Evolutionary conservation across 2,797 vertebrate species (phyloP).

Genomic region (Takifugu ocellatus): DNA sequence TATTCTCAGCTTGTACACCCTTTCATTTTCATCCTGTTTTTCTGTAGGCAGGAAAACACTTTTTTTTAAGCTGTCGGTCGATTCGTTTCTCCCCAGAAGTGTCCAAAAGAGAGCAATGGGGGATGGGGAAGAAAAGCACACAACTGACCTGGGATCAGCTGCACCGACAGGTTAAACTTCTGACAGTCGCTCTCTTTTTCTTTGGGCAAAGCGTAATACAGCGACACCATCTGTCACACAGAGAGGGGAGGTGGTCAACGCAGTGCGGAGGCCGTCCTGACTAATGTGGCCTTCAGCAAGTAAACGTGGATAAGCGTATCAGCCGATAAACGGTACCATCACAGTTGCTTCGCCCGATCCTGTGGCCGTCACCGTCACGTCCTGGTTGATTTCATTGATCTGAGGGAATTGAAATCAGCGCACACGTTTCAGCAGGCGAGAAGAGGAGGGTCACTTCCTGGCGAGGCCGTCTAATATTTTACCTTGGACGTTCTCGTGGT

Average conservation of each 20-base stretch:
- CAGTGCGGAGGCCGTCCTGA: not conserved
- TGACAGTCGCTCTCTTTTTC: slow-evolving; percentile 69
- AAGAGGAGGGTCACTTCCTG: too few species aligned
- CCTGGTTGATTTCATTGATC: slow-evolving; percentile 52
- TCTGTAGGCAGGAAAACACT: slow-evolving; percentile 22
- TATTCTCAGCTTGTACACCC: slow-evolving; percentile 43
- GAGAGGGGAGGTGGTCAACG: not conserved
- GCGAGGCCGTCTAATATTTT: not conserved
- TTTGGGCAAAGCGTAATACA: slow-evolving; percentile 78
- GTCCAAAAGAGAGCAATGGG: not conserved
- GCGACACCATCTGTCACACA: slow-evolving; percentile 74
- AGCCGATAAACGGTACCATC: slow-evolving; percentile 24
- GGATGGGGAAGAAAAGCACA: not conserved
- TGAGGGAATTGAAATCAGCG: slow-evolving; percentile 16
- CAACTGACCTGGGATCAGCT: slow-evolving; percentile 42
- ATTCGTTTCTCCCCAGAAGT: not conserved
- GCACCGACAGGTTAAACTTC: slow-evolving; percentile 72
- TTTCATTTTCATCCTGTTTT: not conserved
- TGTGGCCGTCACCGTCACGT: slow-evolving; percentile 44
- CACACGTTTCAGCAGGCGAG: not conserved
- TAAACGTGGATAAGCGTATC: not conserved
- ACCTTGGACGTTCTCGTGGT: not conserved
- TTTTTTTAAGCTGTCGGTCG: not conserved
- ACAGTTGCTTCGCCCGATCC: slow-evolving; percentile 62
- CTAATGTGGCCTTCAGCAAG: too few species aligned